Base-by-base conservation (phyloP, 2,797 vertebrate genomes). In the Cynopterus sphinx region DNA sequence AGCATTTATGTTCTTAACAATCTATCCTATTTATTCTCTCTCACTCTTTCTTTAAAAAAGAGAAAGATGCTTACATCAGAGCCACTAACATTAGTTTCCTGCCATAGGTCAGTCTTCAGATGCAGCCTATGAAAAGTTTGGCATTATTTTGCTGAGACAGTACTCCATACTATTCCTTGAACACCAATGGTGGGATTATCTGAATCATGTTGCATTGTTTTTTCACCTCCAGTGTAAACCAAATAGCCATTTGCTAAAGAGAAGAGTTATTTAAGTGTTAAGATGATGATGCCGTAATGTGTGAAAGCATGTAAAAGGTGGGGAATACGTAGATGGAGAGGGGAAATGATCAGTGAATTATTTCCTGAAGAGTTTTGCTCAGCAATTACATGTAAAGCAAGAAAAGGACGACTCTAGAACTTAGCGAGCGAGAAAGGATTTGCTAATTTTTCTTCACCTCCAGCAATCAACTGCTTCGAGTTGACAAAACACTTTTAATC, bases 251-350 rank as follows among this genome's bases (percentile, higher is more conserved):
- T 90, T 95, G 84, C 74, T 96, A 88, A 75, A 94, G 96, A 97
- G 96, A 97, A 96, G 84, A 92, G 82, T 97, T 96, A 91, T 94
- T 97, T 96, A 97, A 97, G 82, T 90, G 79, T 98, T 97, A 96
- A 97, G 90, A 96, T 93, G 96, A 96, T 93, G 95, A 96, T 82
- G 65, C 95, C 74, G 94, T 92, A 19, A 46, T 6, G 3, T 51
- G 24, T 33, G 39, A 51, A 92, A 90, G 19, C 93, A 92, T 93
- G 86, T 84, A 90, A 97, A 97, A 89, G 77, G 92, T 97, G 92
- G 93, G 89, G 65, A 93, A 97, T 94, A 96, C 94, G 97, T 96
- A 97, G 84, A 96, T 78, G 87, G 96, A 94, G 93, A 90, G 81
- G 79, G 41, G 94, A 85, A 19, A 79, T 97, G 96, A 97, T 98